Conservation (phyloP, 2,888 invertebrate species). For the Lithophane leautieri region DNA sequence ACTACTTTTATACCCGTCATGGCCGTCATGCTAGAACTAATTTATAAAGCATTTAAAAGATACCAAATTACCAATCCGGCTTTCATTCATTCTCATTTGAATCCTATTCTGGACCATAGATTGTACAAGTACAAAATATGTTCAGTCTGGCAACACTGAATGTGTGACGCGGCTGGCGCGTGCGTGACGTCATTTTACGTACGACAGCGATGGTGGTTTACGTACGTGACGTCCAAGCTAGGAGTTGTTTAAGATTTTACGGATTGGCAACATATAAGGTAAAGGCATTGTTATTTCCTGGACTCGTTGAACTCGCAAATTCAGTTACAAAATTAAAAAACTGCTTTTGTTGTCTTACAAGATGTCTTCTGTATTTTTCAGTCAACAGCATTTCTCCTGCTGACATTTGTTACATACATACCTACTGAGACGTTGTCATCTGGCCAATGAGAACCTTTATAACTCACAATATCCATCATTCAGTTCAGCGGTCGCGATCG, state of each 20-base stretch:
- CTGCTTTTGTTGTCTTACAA: neutral
- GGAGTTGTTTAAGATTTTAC: neutral
- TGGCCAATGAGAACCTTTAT: neutral
- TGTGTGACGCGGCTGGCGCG: conserved; percentile 63
- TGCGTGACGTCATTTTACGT: conserved; percentile 60
- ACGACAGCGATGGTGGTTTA: conserved; percentile 59
- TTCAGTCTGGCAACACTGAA: conserved; percentile 58
- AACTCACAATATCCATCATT: neutral
- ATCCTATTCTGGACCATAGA: conserved; percentile 79
- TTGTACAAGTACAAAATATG: conserved; percentile 48
- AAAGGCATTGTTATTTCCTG: neutral
- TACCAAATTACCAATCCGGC: conserved; percentile 53
- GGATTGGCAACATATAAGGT: conserved; percentile 17
- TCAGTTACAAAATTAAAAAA: neutral
- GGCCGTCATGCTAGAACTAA: conserved; percentile 73
- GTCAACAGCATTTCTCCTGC: neutral
- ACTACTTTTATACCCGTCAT: conserved; percentile 68
- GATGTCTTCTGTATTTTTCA: neutral
- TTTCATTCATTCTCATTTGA: conserved; percentile 86
- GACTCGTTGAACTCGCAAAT: neutral
- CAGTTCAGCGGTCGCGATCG: too few species aligned
- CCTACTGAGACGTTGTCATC: neutral
- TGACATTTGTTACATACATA: conserved; percentile 4
- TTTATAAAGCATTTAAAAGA: conserved; percentile 62
- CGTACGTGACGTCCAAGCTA: conserved; percentile 29